Base-by-base conservation (phyloP, 2,797 vertebrate genomes). In the Glyptemys insculpta region DNA sequence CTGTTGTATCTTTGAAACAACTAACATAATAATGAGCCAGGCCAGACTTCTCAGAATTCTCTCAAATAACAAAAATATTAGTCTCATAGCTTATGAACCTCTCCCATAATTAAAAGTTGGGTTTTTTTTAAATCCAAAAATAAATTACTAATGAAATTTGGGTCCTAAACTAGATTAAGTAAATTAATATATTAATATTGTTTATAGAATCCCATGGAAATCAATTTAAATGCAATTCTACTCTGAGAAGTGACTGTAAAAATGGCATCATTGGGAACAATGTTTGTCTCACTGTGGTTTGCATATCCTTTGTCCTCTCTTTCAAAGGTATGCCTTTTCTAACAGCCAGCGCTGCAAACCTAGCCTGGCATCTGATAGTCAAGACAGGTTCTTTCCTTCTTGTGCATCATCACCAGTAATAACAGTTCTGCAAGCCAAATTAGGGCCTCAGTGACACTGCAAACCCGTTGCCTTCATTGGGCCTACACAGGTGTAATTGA, bases 401-500 rank as follows among this genome's bases (percentile, higher is more conserved):
- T 86, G 18, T 31, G 14, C 4, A 5, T 86, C 83, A 37, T 1
- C 1, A 0, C 52, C 21, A 52, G 3, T 74, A 29, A 25, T 44
- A 8, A 79, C 83, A 81, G 10, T 65, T 78, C 78, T 8, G 82
- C 14, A 65, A 76, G 92, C 80, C 6, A 31, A 6, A 41, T 3
- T 41, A 83, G 62, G 7, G 0, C 0, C 31, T 85, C 21, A 18
- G 14, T 4, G 23, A 1, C 49, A 11, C 0, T 79, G 16, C 23
- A 68, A 76, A 6, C 21, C 1, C 79, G 34, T 93, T 89, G 56
- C 1, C 4, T 1, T 87, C 19, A 56, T 49, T 88, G 79, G 3
- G 2, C 80, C 85, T 76, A 76, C 4, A 1, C 37, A 72, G 11
- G 27, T 29, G 5, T n/a, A 34, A 53, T 37, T 86, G 49, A 88